Conservation (phyloP, 2,888 invertebrate genomes). For the Tinea trinotella region DNA sequence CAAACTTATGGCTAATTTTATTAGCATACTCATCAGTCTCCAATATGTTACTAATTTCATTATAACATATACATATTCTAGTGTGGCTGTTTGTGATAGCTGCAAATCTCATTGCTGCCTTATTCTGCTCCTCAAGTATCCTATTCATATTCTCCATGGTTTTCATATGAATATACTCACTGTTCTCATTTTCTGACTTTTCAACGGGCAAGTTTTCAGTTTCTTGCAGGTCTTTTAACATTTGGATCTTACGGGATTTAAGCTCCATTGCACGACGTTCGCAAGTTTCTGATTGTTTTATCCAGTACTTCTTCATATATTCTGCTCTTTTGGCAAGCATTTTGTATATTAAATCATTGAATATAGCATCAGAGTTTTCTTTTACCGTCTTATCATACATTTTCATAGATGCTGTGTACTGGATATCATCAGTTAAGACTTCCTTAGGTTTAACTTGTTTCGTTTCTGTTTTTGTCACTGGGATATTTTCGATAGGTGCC, state of each 20-base stretch:
- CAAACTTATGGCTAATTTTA: conserved; percentile 52
- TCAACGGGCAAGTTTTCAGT: conserved; percentile 64
- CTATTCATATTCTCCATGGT: conserved; percentile 62
- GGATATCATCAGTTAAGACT: conserved; percentile 45
- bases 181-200: conserved; percentile 61
- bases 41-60: conserved; percentile 64
- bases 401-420: conserved; percentile 47
- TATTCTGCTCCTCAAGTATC: conserved; percentile 64
- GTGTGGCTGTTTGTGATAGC: conserved; percentile 70
- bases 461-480: conserved; percentile 27
- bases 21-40: conserved; percentile 54
- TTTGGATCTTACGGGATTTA: conserved; percentile 45
- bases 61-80: conserved; percentile 69
- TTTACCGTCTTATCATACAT: conserved; percentile 43
- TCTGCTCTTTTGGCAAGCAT: conserved; percentile 49
- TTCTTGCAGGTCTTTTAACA: conserved; percentile 56
- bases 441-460: conserved; percentile 41
- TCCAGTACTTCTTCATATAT: conserved; percentile 40
- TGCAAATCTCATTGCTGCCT: conserved; percentile 59
- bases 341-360: conserved; percentile 45
- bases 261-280: conserved; percentile 53
- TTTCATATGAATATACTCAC: conserved; percentile 50
- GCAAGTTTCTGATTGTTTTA: conserved; percentile 47
- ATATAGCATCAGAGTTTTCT: conserved; percentile 40
- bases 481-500: conserved; percentile 27